Evolutionary conservation across 2,888 invertebrate genomes (phyloP), one percentile per base, ranked within the genome.

Genomic region (Ectemnius continuus): DNA sequence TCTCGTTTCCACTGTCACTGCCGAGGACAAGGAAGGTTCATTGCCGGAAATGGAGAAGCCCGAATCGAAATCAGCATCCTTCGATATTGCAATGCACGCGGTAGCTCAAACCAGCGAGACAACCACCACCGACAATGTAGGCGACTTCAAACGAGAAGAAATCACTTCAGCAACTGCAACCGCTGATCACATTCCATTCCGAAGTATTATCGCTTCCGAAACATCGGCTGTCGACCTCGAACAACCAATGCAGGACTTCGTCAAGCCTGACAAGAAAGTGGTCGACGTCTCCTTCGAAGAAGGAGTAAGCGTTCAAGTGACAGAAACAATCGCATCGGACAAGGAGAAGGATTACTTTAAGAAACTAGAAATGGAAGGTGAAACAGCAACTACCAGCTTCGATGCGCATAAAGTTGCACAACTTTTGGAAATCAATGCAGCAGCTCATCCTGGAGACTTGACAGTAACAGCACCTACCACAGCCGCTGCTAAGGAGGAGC

Each of bases 401-500:
- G 88, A 92, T 63, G 91, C 92, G 16, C 92, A 93, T 78, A 91
- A 89, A 76, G 93, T 94, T 84, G 94, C 94, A 16, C 87, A 94
- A 67, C 92, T 92, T 64, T 92, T 92, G 79, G 93, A 94, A 92
- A 91, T 93, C 28, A 90, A 93, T 62, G 86, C 93, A 14, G 91
- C 92, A 70, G 90, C 92, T 28, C 91, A 92, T 84, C 89, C 91
- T 13, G 92, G 91, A 14, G 92, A 93, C 84, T 89, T 92, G n/a
- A 80, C 87, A 59, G 82, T 92, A 4, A 77, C 86, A 47, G 80
- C 88, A 75, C 87, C 83, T 59, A 80, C 86, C 26, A 82, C 87
- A 45, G 88, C 88, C 63, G 91, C 88, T 58, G 93, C 93, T 16
- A 92, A 92, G 65, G 86, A 90, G 62, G 89, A 93, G 67, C 89